These are phyloP conservation scores for Tetramorium bicarinatum DNA, from an alignment of 2,888 invertebrate genomes.

Conservation along the genomic window DNA sequence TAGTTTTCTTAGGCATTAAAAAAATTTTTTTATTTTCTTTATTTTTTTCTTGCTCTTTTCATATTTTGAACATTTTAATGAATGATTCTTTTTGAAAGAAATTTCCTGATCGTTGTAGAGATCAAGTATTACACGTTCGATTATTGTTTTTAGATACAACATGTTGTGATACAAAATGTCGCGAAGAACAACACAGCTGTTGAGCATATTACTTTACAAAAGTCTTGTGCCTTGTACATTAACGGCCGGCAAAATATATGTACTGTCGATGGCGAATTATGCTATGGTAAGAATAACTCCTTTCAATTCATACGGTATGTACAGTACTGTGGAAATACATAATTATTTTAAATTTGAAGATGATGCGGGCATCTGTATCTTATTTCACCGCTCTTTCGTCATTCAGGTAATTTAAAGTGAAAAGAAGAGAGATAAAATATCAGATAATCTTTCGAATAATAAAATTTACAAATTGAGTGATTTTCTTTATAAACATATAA, in stretches of 20 bases:
- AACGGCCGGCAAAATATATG: constrained; percentile 23
- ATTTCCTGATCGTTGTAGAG: not conserved
- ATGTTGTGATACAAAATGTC: constrained; percentile 1
- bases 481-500: not conserved
- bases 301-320: not conserved
- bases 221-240: constrained; percentile 8
- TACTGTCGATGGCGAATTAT: constrained; percentile 18
- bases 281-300: constrained; percentile 15
- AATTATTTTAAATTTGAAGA: constrained; percentile 21
- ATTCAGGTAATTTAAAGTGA: not conserved
- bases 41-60: too few relatives aligned
- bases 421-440: not conserved
- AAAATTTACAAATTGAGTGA: not conserved
- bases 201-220: constrained; percentile 25
- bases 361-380: constrained; percentile 9
- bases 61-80: not conserved
- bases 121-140: not conserved
- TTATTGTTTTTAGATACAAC: constrained; percentile 14
- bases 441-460: not conserved
- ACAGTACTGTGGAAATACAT: not conserved
- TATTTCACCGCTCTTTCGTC: constrained; percentile 25
- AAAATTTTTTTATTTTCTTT: not conserved
- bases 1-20: not conserved
- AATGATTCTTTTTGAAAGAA: not conserved
- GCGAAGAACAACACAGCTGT: constrained; percentile 5